Conservation (phyloP, 2,888 invertebrate genomes). For the Meganola albula region DNA sequence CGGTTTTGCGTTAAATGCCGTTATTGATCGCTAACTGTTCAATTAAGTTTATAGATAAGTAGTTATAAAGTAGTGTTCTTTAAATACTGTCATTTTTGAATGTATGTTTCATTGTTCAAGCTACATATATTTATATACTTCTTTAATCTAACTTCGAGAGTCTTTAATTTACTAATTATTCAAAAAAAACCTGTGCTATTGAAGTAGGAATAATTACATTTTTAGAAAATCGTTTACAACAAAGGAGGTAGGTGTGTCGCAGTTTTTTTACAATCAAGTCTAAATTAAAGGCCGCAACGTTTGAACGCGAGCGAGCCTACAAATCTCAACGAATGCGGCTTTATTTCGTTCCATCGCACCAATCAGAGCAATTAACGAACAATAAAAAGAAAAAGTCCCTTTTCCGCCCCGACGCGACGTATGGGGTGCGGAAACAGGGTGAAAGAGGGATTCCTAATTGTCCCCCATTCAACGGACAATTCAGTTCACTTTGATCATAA, state of each 20-base stretch:
- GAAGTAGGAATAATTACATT: conserved; percentile 9
- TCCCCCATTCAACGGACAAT: conserved; percentile 36
- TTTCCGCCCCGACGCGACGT: conserved; percentile 30
- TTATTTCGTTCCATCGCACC: conserved; percentile 58
- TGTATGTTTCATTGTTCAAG: too few relatives aligned
- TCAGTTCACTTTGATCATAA: conserved; percentile 28
- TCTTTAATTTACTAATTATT: too few relatives aligned
- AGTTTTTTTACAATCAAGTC: conserved; percentile 44
- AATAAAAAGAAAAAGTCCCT: conserved; percentile 51
- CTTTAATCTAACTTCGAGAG: too few relatives aligned
- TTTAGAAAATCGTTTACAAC: conserved; percentile 17
- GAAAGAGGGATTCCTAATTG: conserved; percentile 42
- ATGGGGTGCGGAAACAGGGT: conserved; percentile 28
- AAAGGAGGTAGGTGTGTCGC: too few relatives aligned
- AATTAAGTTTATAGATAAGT: too few relatives aligned
- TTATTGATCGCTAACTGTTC: too few relatives aligned
- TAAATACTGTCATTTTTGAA: too few relatives aligned
- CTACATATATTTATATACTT: too few relatives aligned
- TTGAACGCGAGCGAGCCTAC: conserved; percentile 41
- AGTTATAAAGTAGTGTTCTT: too few relatives aligned
- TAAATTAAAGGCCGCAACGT: conserved; percentile 49
- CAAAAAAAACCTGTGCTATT: too few relatives aligned
- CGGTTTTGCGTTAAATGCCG: too few relatives aligned
- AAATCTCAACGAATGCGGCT: conserved; percentile 53
- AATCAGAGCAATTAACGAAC: conserved; percentile 67